phyloP scores from a whole-genome alignment of 2,888 invertebrate genomes.

The Prionchulus punctatus region DNA sequence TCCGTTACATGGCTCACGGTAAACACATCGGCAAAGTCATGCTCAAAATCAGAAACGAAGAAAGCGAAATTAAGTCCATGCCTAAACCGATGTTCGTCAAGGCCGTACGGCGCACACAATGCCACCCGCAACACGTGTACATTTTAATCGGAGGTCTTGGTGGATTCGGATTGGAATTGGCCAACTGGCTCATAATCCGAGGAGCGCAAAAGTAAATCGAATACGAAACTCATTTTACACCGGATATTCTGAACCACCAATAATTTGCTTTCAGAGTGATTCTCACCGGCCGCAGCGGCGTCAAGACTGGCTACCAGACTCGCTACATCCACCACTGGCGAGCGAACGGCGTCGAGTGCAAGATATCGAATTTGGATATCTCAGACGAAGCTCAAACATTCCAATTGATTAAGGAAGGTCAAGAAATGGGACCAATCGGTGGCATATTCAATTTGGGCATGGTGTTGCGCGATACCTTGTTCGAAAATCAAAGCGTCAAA shows the following conservation, averaged over 20 bases:
- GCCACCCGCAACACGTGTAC: constrained; percentile 42
- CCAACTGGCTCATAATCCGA: constrained; percentile 67
- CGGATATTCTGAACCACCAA: not conserved
- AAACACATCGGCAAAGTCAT: constrained; percentile 91
- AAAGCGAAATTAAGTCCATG: constrained; percentile 37
- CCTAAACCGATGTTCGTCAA: constrained; percentile 40
- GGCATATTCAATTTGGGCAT: constrained; percentile 88
- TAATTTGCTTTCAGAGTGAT: constrained; percentile 40
- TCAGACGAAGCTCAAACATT: constrained; percentile 14
- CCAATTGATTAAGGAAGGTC: constrained; percentile 20
- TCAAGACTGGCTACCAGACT: constrained; percentile 74
- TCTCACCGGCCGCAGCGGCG: constrained; percentile 67
- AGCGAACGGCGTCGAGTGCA: constrained; percentile 19
- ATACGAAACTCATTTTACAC: not conserved
- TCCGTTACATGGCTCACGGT: constrained; percentile 82
- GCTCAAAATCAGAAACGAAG: constrained; percentile 69
- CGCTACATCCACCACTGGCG: constrained; percentile 50
- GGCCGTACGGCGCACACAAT: constrained; percentile 67
- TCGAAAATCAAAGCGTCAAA: constrained; percentile 38
- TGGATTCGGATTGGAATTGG: constrained; percentile 86
- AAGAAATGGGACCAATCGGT: constrained; percentile 39
- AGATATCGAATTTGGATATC: constrained; percentile 27
- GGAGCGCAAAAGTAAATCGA: constrained; percentile 52
- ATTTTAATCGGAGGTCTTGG: constrained; percentile 61
- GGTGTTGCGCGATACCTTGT: constrained; percentile 42